A percentile compares a stretch with the other conserved stretches of the same genome.
Evolutionary conservation across 2,797 vertebrate species (phyloP).

Genomic region (Threskiornis aethiopicus): DNA sequence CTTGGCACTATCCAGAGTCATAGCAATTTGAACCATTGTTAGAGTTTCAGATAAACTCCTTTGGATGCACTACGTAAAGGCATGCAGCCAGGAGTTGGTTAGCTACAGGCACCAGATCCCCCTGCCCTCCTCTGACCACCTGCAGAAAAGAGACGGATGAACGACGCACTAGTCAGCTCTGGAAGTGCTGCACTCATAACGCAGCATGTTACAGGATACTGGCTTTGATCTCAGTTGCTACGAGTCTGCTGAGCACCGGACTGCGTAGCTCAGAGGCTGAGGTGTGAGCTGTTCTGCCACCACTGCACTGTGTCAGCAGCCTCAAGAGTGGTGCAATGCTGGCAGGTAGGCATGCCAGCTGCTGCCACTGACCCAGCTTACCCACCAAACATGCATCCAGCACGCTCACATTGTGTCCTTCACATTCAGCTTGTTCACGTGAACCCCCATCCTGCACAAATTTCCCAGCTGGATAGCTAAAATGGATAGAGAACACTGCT

Average conservation of each 20-base stretch:
- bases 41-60: not conserved
- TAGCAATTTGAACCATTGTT: not conserved
- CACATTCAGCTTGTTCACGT: not conserved
- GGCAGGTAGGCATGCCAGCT: not conserved
- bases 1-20: not conserved
- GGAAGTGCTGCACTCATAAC: not conserved
- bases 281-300: not conserved
- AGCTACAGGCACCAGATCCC: not conserved
- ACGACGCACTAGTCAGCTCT: not conserved
- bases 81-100: not conserved
- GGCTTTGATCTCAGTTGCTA: not conserved
- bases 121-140: not conserved
- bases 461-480: not conserved
- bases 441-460: rapidly evolving
- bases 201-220: rapidly evolving
- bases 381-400: not conserved
- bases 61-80: not conserved
- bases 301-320: not conserved
- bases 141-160: not conserved
- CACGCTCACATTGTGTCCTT: not conserved
- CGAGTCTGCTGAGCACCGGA: rapidly evolving
- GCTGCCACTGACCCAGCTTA: not conserved
- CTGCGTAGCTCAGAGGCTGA: not conserved
- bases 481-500: not conserved
- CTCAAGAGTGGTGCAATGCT: not conserved